phyloP scores from a whole-genome alignment of 2,113 vertebrate species.

The Alouatta palliata region DNA sequence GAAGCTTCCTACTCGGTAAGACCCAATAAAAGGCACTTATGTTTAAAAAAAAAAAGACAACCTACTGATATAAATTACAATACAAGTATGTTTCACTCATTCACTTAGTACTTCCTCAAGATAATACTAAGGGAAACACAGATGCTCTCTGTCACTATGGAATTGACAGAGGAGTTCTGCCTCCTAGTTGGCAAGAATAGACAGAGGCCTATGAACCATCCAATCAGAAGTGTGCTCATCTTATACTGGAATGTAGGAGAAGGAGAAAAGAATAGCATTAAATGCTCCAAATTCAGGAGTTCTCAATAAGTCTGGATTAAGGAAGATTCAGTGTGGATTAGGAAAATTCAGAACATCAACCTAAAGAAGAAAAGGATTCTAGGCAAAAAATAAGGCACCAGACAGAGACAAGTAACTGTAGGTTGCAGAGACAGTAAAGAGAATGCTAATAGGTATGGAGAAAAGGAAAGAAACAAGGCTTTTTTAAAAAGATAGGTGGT shows the following conservation, averaged over 20 bases:
- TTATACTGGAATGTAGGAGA: neutral
- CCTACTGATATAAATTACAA: neutral
- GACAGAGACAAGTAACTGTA: neutral
- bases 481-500: neutral
- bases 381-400: neutral
- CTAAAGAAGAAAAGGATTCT: neutral
- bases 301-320: neutral
- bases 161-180: neutral
- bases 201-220: neutral
- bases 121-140: neutral
- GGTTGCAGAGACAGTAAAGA: neutral
- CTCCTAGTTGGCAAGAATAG: neutral
- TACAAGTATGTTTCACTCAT: neutral
- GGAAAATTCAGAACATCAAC: constrained; percentile 1
- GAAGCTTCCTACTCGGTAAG: neutral
- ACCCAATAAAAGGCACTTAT: neutral
- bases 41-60: neutral
- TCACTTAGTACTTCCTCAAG: neutral
- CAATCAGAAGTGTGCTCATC: neutral
- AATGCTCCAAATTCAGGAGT: neutral
- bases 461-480: neutral
- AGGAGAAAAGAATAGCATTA: neutral
- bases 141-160: neutral
- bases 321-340: neutral
- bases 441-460: neutral